Base-by-base conservation (phyloP, 2,797 vertebrate species). In the Anguilla obscura region DNA sequence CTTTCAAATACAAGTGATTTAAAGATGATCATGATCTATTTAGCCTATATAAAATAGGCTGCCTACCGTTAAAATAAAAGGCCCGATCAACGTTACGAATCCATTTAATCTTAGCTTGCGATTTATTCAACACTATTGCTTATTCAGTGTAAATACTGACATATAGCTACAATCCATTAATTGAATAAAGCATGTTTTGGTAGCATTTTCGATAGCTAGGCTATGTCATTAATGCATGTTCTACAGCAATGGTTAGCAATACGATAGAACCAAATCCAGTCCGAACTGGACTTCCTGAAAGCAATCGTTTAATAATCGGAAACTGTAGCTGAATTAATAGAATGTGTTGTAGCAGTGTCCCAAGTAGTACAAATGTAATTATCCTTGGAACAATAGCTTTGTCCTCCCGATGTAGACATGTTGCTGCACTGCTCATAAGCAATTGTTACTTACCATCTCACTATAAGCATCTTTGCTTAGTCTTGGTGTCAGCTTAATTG, bases 381-480 rank as follows among this genome's bases (percentile, higher is more conserved):
- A 58, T 30, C 27, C 18, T 21, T 36, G 14, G 5, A n/a, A 87
- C 88, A 87, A 87, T 66, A 74, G 24, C 40, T 3, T 21, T 56
- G 36, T 40, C 54, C 24, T 84, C 80, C 58, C 71, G 74, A 52
- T 50, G 86, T 18, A 88, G 45, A 48, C 52, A 71, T 82, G 45
- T 82, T 50, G 45, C 45, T 50, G 79, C 74, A 40, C 9, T 40
- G 33, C 45, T 14, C 36, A 36, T 45, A 94, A 94, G 94, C 93
- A 93, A 90, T 66, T 27, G 33, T 12, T 54, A 95, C 98, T 98
- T 95, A 99, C 98, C 98, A 99, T 99, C 93, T 99, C 98, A 86
- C 95, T 97, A 95, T 99, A 98, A 1, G 98, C 98, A 90, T 99
- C 98, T 94, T 98, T 99, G 96, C 98, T 99, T 88, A 99, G 97